Evolutionary conservation across 2,113 vertebrate species (phyloP).

Genomic region (Phylloscopus trochiloides): DNA sequence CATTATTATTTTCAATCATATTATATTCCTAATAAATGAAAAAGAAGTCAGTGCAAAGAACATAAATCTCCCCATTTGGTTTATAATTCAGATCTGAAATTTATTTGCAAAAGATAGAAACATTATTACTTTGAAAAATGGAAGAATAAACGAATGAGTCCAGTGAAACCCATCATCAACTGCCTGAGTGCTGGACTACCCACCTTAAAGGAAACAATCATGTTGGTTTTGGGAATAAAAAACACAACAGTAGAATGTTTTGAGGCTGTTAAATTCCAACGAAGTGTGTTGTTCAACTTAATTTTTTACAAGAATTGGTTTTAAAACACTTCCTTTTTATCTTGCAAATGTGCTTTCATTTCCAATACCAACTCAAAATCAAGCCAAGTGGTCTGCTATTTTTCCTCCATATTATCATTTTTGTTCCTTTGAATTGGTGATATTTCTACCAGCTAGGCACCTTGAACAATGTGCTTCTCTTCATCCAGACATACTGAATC

Average conservation of each 20-base stretch:
- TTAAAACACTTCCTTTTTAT: background rate
- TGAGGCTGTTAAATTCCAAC: background rate
- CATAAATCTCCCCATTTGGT: background rate
- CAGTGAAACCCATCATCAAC: background rate
- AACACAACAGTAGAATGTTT: background rate
- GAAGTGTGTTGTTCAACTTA: background rate
- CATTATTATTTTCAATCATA: background rate
- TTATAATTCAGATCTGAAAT: background rate
- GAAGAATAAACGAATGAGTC: background rate
- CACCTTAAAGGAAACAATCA: background rate
- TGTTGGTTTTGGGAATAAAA: background rate
- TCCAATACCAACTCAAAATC: background rate
- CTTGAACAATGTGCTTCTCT: background rate
- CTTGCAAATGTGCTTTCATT: background rate
- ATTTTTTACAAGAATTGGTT: background rate
- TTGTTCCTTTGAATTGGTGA: background rate
- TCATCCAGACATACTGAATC: background rate
- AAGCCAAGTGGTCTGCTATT: background rate
- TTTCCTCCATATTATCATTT: background rate
- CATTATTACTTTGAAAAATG: background rate
- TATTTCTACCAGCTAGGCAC: background rate
- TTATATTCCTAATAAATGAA: background rate
- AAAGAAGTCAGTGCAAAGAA: background rate
- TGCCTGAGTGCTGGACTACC: background rate
- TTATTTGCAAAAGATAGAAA: background rate